Percentiles rank a stretch among this genome's conserved stretches.
These are phyloP conservation scores for Cephalopterus ornatus DNA, from an alignment of 2,113 vertebrate genomes.

Conservation along the genomic window DNA sequence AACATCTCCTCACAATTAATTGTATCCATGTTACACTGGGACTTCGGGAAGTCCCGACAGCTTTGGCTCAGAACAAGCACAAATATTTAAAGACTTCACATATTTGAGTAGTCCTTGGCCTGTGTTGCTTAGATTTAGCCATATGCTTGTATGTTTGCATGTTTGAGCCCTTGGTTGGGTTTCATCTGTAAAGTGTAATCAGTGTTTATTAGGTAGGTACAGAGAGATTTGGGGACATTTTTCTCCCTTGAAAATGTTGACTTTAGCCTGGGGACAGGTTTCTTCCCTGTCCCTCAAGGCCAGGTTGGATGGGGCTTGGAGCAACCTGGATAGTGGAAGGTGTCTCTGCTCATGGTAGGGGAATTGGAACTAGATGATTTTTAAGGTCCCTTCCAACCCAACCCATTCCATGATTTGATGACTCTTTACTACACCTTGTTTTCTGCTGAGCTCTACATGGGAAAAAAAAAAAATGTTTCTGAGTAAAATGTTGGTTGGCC, in stretches of 20 bases:
- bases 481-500: not conserved
- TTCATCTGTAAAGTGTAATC: not conserved
- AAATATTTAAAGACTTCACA: not conserved
- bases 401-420: not conserved
- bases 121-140: not conserved
- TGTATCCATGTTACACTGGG: not conserved
- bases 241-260: not conserved
- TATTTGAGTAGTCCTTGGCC: not conserved
- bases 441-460: not conserved
- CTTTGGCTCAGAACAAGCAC: not conserved
- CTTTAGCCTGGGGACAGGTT: not conserved
- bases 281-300: not conserved
- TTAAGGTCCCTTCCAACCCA: not conserved
- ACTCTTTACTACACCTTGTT: not conserved
- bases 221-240: not conserved
- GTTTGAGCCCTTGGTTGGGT: not conserved
- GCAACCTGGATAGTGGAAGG: not conserved
- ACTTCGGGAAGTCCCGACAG: not conserved
- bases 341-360: not conserved
- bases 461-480: not conserved
- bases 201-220: not conserved
- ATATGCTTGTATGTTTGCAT: not conserved
- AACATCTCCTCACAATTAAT: not conserved
- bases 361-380: not conserved
- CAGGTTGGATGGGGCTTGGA: accelerated